Base-by-base conservation (phyloP, 2,797 vertebrate genomes). In the Myoxocephalus aenaeus region DNA sequence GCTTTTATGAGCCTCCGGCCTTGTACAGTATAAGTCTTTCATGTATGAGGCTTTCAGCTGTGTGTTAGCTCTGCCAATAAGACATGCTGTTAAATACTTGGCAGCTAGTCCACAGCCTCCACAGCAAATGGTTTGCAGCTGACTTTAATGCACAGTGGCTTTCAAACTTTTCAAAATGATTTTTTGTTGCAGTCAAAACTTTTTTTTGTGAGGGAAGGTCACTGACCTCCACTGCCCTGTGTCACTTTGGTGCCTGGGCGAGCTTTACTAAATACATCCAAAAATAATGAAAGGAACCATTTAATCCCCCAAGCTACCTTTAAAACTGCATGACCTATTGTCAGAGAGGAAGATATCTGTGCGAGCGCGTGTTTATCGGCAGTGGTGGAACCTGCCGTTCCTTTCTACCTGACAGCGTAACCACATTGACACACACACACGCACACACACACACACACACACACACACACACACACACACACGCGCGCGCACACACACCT, bases 41-140 rank as follows among this genome's bases (percentile, higher is more conserved):
- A 92, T 93, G 90, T 90, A 56, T 84, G 85, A 84, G 84, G 80
- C 84, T 92, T 90, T 90, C 84, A 89, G 90, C 89, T 89, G 87
- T 84, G 86, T 80, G 73, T 83, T 80, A 75, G 79, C 83, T 65
- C 79, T 90, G 89, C 90, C 91, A 92, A 86, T 87, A 81, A 90
- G 89, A 91, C 89, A 87, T 87, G 86, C 81, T 83, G 89, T 91
- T 93, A 83, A 90, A 90, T 85, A 86, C 85, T 87, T 92, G 87
- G 89, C 90, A 90, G 87, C 83, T 79, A 51, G 73, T 90, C 88
- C 64, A 18, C 79, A 82, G 86, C 83, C 89, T 87, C 81, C 82
- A 75, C 82, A 87, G 65, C 86, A 90, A 93, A 92, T 93, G 86
- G 86, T 81, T 93, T 88, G 79, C 90, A 92, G 91, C 86, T 92